Conservation (phyloP, 2,113 vertebrate species). For the Sapajus apella region DNA sequence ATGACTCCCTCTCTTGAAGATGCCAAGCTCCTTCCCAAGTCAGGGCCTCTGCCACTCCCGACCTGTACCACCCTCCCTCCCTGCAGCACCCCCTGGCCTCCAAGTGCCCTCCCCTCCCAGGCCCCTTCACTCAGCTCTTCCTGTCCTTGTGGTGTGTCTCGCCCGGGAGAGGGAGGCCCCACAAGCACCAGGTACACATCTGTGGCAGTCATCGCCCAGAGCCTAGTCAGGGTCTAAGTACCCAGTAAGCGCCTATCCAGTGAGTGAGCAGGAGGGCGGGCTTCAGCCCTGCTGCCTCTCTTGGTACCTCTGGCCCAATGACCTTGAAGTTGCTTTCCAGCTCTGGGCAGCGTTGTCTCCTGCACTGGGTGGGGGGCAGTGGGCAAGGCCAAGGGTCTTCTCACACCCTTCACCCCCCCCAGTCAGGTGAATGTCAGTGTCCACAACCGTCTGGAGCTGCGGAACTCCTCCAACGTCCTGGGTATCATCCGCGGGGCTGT, state of each 20-base stretch:
- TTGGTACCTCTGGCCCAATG: not conserved
- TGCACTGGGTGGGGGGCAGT: not conserved
- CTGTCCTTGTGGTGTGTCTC: not conserved
- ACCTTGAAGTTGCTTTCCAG: not conserved
- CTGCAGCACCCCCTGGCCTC: not conserved
- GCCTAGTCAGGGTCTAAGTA: not conserved
- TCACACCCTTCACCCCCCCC: not conserved
- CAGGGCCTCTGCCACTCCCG: not conserved
- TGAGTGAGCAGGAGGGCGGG: not conserved
- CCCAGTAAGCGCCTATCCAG: fast-evolving
- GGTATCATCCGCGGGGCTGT: conserved; percentile 91
- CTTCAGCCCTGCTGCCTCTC: not conserved
- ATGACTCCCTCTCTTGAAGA: not conserved
- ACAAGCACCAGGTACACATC: fast-evolving
- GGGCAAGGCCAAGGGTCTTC: not conserved
- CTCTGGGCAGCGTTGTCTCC: not conserved
- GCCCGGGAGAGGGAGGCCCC: not conserved
- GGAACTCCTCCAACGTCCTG: conserved; percentile 90
- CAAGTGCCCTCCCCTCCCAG: not conserved
- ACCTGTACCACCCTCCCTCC: not conserved
- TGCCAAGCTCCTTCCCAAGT: not conserved
- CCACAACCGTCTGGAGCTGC: conserved; percentile 82
- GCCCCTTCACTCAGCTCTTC: not conserved
- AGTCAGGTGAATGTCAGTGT: conserved; percentile 90
- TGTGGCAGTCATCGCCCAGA: not conserved